Evolutionary conservation across 1,140 invertebrate species (phyloP).

Genomic region (Drosophila busckii): DNA sequence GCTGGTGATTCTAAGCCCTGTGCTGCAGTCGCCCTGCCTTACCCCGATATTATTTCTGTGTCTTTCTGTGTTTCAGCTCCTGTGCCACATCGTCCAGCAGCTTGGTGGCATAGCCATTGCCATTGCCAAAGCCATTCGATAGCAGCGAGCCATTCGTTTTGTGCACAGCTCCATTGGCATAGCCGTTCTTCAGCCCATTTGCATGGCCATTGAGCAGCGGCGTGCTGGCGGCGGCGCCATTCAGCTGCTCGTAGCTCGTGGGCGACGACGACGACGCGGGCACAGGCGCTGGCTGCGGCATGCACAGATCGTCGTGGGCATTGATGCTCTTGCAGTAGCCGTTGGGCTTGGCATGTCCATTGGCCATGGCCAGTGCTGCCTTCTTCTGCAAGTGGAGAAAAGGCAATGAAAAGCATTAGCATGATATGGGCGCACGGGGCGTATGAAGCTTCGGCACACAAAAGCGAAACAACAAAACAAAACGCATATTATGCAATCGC

Average conservation of each 20-base stretch:
- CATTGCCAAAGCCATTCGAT: constrained; percentile 35
- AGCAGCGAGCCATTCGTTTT: constrained; percentile 32
- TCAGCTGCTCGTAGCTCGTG: constrained; percentile 49
- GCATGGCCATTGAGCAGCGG: constrained; percentile 1
- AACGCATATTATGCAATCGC: constrained; percentile 37
- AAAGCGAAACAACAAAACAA: neutral
- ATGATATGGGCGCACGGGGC: neutral
- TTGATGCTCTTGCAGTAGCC: constrained; percentile 70
- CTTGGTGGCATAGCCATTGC: constrained; percentile 44
- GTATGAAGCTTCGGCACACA: constrained; percentile 19
- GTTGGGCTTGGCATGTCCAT: constrained; percentile 59
- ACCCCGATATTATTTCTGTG: constrained; percentile 71
- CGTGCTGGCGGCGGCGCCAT: constrained; percentile 25
- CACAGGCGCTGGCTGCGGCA: constrained; percentile 40
- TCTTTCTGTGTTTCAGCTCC: constrained; percentile 71
- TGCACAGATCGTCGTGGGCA: constrained; percentile 60
- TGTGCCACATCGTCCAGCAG: constrained; percentile 57
- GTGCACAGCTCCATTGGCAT: constrained; percentile 34
- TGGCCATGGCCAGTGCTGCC: constrained; percentile 46
- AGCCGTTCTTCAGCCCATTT: constrained; percentile 37
- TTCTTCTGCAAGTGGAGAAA: constrained; percentile 43
- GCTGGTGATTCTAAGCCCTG: constrained; percentile 48
- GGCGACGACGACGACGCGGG: constrained; percentile 16
- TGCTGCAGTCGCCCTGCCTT: constrained; percentile 54
- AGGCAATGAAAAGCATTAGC: neutral